Percentiles rank a stretch among this genome's conserved stretches.
Conservation (phyloP, 2,888 invertebrate species). For the Kuschelorhynchus macadamiae region DNA sequence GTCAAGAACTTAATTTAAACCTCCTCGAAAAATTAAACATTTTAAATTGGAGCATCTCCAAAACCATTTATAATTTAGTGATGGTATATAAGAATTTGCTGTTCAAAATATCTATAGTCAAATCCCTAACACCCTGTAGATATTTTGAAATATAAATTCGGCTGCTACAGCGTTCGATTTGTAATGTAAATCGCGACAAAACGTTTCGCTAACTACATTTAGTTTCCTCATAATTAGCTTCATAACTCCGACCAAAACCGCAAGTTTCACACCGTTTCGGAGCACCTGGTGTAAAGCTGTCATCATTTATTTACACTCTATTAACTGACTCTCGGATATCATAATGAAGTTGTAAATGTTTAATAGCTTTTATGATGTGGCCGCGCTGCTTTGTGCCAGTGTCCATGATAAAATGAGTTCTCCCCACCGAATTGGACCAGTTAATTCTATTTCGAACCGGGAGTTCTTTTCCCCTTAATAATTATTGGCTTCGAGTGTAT, state of each 20-base stretch:
- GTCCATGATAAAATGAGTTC: slow-evolving; percentile 22
- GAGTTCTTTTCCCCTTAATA: slow-evolving; percentile 5
- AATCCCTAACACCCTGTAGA: no score
- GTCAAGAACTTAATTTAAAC: no score
- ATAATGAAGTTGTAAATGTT: slow-evolving; percentile 69
- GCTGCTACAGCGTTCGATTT: no score
- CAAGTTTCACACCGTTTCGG: slow-evolving; percentile 4
- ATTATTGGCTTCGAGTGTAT: slow-evolving; percentile 13
- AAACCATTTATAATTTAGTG: no score
- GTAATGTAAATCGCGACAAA: no score
- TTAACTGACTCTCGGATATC: slow-evolving; percentile 66
- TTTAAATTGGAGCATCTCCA: no score
- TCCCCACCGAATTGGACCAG: slow-evolving; percentile 24
- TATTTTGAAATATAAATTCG: no score
- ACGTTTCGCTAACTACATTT: no score
- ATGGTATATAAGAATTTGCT: no score
- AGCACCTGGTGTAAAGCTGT: slow-evolving; percentile 58
- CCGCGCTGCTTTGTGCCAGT: slow-evolving; percentile 18
- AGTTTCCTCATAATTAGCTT: background rate
- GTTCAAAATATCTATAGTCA: no score
- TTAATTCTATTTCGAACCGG: slow-evolving; percentile 21
- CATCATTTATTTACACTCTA: slow-evolving; percentile 67
- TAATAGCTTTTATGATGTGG: slow-evolving; percentile 60
- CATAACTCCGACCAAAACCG: no score
- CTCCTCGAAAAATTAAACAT: no score